Percentiles rank a stretch among this genome's conserved stretches.
Conservation (phyloP, 2,888 invertebrate species). For the Desoria tigrina region DNA sequence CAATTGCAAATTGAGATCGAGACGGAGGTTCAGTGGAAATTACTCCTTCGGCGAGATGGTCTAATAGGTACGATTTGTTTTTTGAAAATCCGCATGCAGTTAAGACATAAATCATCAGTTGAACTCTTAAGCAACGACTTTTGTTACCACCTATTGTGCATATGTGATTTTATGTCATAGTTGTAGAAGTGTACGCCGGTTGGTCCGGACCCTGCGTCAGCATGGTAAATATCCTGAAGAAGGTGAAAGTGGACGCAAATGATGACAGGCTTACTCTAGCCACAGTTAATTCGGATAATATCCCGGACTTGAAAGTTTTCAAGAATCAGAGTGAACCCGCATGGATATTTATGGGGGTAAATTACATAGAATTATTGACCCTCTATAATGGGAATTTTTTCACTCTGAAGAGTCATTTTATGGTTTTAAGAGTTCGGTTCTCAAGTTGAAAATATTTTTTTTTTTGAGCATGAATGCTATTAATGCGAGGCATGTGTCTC, state of each 20-base stretch:
- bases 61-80: conserved; percentile 38
- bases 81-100: too few relatives aligned
- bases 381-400: not conserved
- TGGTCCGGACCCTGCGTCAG: conserved; percentile 51
- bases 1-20: conserved; percentile 44
- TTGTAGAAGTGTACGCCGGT: conserved; percentile 49
- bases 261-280: conserved; percentile 46
- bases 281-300: conserved; percentile 42
- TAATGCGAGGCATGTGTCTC: too few relatives aligned
- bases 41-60: conserved; percentile 48
- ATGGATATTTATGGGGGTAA: conserved; percentile 47
- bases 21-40: conserved; percentile 48
- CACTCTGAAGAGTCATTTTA: not conserved
- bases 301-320: conserved; percentile 45
- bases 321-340: conserved; percentile 51
- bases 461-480: too few relatives aligned
- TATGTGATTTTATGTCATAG: too few relatives aligned
- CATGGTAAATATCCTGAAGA: conserved; percentile 49
- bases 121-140: not conserved
- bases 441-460: too few relatives aligned
- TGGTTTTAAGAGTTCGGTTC: too few relatives aligned
- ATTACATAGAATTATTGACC: not conserved
- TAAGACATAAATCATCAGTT: not conserved
- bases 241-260: conserved; percentile 49
- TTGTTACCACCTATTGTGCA: not conserved